phyloP scores from a whole-genome alignment of 2,113 vertebrate genomes.

The Acrocephalus kingi region DNA sequence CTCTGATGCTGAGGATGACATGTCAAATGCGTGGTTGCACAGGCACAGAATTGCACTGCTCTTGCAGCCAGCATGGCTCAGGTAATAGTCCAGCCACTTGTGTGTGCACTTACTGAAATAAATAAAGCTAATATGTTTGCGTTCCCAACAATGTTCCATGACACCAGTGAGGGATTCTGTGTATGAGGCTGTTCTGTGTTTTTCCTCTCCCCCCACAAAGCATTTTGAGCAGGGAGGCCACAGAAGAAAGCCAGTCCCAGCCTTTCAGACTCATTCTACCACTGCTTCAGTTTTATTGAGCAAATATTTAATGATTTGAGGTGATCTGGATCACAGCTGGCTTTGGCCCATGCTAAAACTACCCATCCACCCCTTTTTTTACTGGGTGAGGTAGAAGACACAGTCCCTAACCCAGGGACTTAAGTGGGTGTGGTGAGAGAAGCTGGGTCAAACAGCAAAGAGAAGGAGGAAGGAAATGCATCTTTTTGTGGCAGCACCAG shows the following conservation, averaged over 20 bases:
- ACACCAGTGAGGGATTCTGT: background rate
- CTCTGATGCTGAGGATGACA: background rate
- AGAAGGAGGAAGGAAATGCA: background rate
- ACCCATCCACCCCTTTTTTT: background rate
- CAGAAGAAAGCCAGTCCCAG: background rate
- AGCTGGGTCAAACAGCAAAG: background rate
- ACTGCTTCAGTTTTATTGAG: background rate
- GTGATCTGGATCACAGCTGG: fast-evolving
- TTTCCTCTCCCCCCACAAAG: background rate
- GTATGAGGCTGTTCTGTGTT: background rate
- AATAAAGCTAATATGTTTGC: background rate
- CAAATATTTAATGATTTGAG: background rate
- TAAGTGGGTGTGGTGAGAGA: background rate
- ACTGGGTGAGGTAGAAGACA: background rate
- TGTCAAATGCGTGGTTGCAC: fast-evolving
- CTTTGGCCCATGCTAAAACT: background rate
- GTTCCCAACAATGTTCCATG: background rate
- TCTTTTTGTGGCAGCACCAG: background rate
- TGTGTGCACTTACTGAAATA: background rate
- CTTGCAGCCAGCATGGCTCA: background rate
- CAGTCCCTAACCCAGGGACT: background rate
- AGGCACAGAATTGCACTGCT: background rate
- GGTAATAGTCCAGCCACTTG: background rate
- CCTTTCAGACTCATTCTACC: background rate
- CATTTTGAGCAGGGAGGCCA: background rate